Evolutionary conservation across 2,888 invertebrate species (phyloP), one percentile per base, ranked within the genome.

Genomic region (Dolomedes plantarius): DNA sequence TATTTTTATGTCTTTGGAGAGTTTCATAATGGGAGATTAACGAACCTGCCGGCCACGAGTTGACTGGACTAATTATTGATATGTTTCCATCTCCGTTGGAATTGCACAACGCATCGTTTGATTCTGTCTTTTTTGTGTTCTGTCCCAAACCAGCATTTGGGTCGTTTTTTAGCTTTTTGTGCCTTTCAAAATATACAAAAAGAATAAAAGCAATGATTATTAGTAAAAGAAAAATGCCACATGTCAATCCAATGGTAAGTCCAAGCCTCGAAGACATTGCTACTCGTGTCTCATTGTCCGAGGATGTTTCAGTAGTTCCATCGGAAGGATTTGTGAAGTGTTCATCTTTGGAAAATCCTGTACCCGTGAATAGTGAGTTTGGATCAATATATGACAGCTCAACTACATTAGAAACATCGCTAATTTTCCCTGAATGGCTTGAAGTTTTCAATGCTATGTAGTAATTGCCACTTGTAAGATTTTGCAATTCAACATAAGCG

Each of bases 61-160:
- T 75, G 3, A 86, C 71, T 11, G 86, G 86, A 32, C 86, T 86
- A 5, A 86, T 86, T 19, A 71, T 73, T 9, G 86, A 86, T 71
- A 77, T 29, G 27, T 77, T 83, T 27, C 50, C 28, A 7, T 29
- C 27, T 28, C 75, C 77, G 16, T 28, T 77, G 28, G 67, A 56
- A 5, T 67, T 41, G 28, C 56, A 77, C 0, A 77, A 31, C 2
- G 72, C 73, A 67, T 85, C 76, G 65, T 65, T 36, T 0, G 83
- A 85, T 27, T 85, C 77, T 27, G 72, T 32, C 27, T 77, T 77
- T 11, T 77, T 72, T 23, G 64, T 19, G 13, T 11, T 67, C 5
- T 46, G 67, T 7, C 36, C 56, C 0, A 68, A 31, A 27, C 68
- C 77, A 0, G 67, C 32, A 23, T 28, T 39, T 46, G 31, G 39